Conservation (phyloP, 2,113 vertebrate species). For the Perccottus glenii region DNA sequence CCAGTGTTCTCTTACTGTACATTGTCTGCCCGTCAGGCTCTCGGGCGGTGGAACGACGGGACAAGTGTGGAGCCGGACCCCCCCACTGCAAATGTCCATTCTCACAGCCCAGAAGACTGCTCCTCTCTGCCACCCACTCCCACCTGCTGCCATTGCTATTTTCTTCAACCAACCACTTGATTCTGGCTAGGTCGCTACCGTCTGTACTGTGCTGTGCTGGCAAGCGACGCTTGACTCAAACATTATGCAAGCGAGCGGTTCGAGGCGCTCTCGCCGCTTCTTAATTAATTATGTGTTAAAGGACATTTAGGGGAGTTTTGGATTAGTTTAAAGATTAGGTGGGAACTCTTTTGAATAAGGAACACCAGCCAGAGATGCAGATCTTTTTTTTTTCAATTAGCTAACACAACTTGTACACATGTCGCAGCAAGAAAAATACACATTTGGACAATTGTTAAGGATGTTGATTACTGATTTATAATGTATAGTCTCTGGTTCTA, state of each 20-base stretch:
- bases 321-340: conserved; percentile 41
- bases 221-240: conserved; percentile 74
- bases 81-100: conserved; percentile 84
- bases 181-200: conserved; percentile 81
- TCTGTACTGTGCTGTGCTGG: conserved; percentile 82
- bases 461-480: too few relatives aligned
- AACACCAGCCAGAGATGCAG: not conserved
- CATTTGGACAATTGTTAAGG: too few relatives aligned
- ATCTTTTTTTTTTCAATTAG: not conserved
- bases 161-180: conserved; percentile 80
- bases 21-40: conserved; percentile 68
- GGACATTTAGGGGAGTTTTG: conserved; percentile 21
- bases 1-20: conserved; percentile 75
- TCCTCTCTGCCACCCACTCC: conserved; percentile 85
- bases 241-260: conserved; percentile 74
- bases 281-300: conserved; percentile 48
- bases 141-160: conserved; percentile 86
- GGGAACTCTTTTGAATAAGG: conserved; percentile 31
- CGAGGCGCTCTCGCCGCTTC: conserved; percentile 28
- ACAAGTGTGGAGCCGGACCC: conserved; percentile 75
- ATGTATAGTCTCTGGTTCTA: too few relatives aligned
- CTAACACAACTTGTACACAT: not conserved
- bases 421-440: not conserved
- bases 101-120: conserved; percentile 85
- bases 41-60: conserved; percentile 64